Base-by-base conservation (phyloP, 2,113 vertebrate genomes). In the Peucedramus taeniatus region DNA sequence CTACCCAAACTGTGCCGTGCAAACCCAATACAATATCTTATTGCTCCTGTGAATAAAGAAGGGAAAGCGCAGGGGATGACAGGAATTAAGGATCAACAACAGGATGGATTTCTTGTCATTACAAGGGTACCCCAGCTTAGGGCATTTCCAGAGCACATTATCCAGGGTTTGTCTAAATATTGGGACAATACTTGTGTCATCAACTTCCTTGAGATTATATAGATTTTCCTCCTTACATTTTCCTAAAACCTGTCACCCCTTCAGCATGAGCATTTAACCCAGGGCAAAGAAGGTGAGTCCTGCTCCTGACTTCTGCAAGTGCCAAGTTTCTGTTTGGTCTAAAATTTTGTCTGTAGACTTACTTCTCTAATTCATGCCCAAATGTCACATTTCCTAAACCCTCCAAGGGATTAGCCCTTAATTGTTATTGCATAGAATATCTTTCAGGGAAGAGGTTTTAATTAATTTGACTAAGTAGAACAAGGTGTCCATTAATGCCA, bases 91-190 rank as follows among this genome's bases (percentile, higher is more conserved):
- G 49, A 54, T 47, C 15, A 74, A 28, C 28, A 47, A 11, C 35
- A 49, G 7, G 51, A 59, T 35, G 21, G 33, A 51, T 77, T 74
- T 35, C 21, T 59, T 47, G 42, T 59, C 11, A 0, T 75, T 70
- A n/a, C 0, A 1, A n/a, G 19, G 19, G 10, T 81, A 30, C 7
- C 5, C 5, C 4, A 0, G 16, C 5, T 28, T 28, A 30, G 26
- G 44, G 20, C 21, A 22, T 85, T 54, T 79, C 20, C 27, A 30
- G 56, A 64, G 9, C 23, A 45, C 1, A 1, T 53, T 22, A 15
- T 56, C 82, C 3, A 42, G 44, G 30, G 26, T 50, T 92, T 90
- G 3, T 27, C 8, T 39, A 33, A 78, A 30, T 49, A 40, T 3
- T 56, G 30, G 35, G 23, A 15, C 37, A 49, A 17, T 56, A 33